A percentile compares a stretch with the other conserved stretches of the same genome.
These are phyloP conservation scores for Hyperoplus lanceolatus DNA, from an alignment of 2,797 vertebrate genomes.

Conservation along the genomic window DNA sequence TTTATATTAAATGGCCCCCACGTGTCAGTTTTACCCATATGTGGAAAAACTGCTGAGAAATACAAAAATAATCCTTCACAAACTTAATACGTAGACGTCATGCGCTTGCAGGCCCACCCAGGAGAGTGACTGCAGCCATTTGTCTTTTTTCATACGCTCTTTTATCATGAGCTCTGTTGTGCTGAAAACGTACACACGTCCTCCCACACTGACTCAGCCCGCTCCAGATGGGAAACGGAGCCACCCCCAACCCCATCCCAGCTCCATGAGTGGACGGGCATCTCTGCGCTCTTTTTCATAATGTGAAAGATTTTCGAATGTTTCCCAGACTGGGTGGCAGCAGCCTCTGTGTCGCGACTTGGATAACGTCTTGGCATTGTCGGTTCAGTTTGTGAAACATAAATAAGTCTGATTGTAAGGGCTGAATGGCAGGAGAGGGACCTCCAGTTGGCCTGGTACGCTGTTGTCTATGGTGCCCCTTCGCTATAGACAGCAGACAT, in stretches of 20 bases:
- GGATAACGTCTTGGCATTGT: slow-evolving; percentile 85
- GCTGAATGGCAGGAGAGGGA: slow-evolving; percentile 38
- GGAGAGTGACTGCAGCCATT: slow-evolving; percentile 70
- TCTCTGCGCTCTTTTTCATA: slow-evolving; percentile 83
- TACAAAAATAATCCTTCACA: slow-evolving; percentile 69
- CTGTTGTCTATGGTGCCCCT: slow-evolving; percentile 17
- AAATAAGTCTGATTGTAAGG: slow-evolving; percentile 74
- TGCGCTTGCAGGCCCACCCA: slow-evolving; percentile 80
- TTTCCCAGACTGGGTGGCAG: slow-evolving; percentile 85
- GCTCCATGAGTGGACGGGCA: slow-evolving; percentile 49
- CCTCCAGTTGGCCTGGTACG: slow-evolving; percentile 16
- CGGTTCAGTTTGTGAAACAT: slow-evolving; percentile 78
- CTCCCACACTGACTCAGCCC: slow-evolving; percentile 67
- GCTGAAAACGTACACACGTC: slow-evolving; percentile 69
- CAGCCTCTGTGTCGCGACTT: slow-evolving; percentile 76
- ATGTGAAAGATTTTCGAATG: slow-evolving; percentile 81
- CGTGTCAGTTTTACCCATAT: slow-evolving; percentile 59
- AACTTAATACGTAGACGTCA: slow-evolving; percentile 71
- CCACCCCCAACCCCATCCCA: slow-evolving; percentile 25
- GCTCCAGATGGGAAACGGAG: slow-evolving; percentile 76
- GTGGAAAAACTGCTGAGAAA: slow-evolving; percentile 69
- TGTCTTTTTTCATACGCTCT: slow-evolving; percentile 71
- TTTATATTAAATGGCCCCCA: slow-evolving; percentile 53
- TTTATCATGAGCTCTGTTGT: slow-evolving; percentile 70
- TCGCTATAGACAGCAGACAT: slow-evolving; percentile 22